These are phyloP conservation scores for Entomobrya multifasciata DNA, from an alignment of 2,888 invertebrate genomes.

Conservation along the genomic window DNA sequence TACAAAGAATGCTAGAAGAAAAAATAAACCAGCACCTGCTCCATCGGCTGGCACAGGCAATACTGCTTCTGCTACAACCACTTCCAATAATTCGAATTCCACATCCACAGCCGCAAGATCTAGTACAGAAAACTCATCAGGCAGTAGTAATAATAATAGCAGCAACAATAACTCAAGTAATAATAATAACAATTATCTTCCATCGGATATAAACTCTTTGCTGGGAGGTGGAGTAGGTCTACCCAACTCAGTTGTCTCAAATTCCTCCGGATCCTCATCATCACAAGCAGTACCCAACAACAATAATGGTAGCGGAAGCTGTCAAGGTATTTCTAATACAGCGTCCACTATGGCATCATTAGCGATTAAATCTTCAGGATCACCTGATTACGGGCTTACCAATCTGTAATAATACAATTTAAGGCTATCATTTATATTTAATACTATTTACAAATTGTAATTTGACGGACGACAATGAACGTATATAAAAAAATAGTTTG, in stretches of 20 bases:
- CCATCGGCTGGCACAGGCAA: slow-evolving; percentile 82
- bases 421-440: slow-evolving; percentile 15
- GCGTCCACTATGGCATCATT: slow-evolving; percentile 48
- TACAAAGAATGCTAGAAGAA: slow-evolving; percentile 89
- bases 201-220: slow-evolving; percentile 76
- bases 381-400: slow-evolving; percentile 91
- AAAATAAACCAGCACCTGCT: slow-evolving; percentile 88
- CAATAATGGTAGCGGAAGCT: slow-evolving; percentile 42
- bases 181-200: slow-evolving; percentile 77
- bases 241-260: slow-evolving; percentile 60
- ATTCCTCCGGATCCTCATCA: slow-evolving; percentile 70
- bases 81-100: slow-evolving; percentile 83
- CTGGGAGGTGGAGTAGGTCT: slow-evolving; percentile 64
- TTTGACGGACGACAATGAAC: no score
- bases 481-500: not conserved
- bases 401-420: slow-evolving; percentile 76
- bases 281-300: slow-evolving; percentile 58
- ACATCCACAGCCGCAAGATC: slow-evolving; percentile 83
- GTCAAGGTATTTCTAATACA: slow-evolving; percentile 56
- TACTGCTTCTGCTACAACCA: slow-evolving; percentile 30
- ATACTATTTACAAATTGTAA: not conserved
- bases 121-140: slow-evolving; percentile 50
- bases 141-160: slow-evolving; percentile 49
- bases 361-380: slow-evolving; percentile 77
- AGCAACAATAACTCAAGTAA: slow-evolving; percentile 70